Base-by-base conservation (phyloP, 64 coral and sea anemone genomes). In the Montipora capricornis region DNA sequence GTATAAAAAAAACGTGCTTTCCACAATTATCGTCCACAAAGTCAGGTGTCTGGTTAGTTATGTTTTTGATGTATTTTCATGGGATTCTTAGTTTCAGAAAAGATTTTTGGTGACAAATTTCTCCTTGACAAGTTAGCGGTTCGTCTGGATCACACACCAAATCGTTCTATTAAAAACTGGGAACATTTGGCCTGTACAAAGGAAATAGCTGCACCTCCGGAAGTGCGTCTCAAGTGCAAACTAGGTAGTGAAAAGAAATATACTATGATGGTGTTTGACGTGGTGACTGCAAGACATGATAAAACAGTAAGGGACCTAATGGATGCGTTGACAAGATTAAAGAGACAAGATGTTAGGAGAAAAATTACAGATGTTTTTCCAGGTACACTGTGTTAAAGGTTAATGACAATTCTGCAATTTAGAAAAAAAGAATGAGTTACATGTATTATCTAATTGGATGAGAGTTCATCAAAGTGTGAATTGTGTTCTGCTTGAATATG, bases 31-130 rank as follows among this genome's bases (percentile, higher is more conserved):
- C 52, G 4, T 55, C 8, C 8, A 55, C 52, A 55, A 55, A 5
- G 8, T 8, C 52, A 5, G 4, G 52, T 62, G 59, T 12, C 11
- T 62, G 59, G 12, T 13, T 8, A 15, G 52, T 76, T 14, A 45
- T 44, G 11, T 44, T 60, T 66, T 48, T 68, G 10, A 46, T n/a
- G n/a, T n/a, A n/a, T n/a, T n/a, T n/a, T n/a, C n/a, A n/a, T n/a
- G n/a, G n/a, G n/a, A n/a, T n/a, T n/a, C n/a, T 50, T 71, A 85
- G 82, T 85, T 70, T 85, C 82, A 85, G 62, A 85, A 19, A 48
- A 45, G 19, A 51, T 85, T 12, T 3, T 8, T 1, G 44, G 11
- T 20, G 1, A 70, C 46, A 85, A 51, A 69, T 71, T 71, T 70
- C 62, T 85, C 44, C 62, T 70, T 13, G 62, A 85, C 66, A 85